These are phyloP conservation scores for Ceyx margarethae DNA, from an alignment of 2,113 vertebrate species.

Conservation along the genomic window DNA sequence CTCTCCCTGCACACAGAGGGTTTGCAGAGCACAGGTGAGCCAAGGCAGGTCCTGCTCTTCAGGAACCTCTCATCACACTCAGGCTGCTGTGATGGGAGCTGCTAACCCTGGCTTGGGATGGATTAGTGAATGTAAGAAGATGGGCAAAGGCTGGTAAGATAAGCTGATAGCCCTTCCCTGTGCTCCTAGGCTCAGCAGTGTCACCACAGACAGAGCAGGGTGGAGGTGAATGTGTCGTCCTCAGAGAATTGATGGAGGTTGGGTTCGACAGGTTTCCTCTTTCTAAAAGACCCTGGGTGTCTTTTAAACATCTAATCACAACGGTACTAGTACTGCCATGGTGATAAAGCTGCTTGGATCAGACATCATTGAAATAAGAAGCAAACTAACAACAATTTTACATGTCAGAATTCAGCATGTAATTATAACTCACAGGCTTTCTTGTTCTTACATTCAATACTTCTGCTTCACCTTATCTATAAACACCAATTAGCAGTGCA, in stretches of 20 bases:
- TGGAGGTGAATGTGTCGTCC: not conserved
- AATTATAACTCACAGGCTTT: slow-evolving; percentile 32
- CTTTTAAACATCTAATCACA: not conserved
- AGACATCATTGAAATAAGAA: slow-evolving; percentile 21
- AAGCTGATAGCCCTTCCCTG: not conserved
- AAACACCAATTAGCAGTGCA: slow-evolving; percentile 53
- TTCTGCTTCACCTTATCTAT: slow-evolving; percentile 48
- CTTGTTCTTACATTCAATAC: slow-evolving; percentile 66
- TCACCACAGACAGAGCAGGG: not conserved
- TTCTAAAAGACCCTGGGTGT: not conserved
- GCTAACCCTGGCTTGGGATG: not conserved
- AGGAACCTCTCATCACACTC: no score
- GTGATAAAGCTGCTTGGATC: slow-evolving; percentile 31
- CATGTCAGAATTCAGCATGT: slow-evolving; percentile 19
- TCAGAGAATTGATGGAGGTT: not conserved
- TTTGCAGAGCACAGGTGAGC: not conserved
- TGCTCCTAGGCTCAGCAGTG: not conserved
- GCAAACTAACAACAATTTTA: slow-evolving; percentile 25
- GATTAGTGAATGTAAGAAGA: not conserved
- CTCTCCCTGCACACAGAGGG: slow-evolving; percentile 18
- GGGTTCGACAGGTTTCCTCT: slow-evolving; percentile 2
- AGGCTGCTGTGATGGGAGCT: not conserved
- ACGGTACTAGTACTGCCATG: not conserved
- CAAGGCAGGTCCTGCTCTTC: not conserved
- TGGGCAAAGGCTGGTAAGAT: not conserved